Evolutionary conservation across 1,140 invertebrate genomes (phyloP), one percentile per base, ranked within the genome.

Genomic region (Thrips palmi): DNA sequence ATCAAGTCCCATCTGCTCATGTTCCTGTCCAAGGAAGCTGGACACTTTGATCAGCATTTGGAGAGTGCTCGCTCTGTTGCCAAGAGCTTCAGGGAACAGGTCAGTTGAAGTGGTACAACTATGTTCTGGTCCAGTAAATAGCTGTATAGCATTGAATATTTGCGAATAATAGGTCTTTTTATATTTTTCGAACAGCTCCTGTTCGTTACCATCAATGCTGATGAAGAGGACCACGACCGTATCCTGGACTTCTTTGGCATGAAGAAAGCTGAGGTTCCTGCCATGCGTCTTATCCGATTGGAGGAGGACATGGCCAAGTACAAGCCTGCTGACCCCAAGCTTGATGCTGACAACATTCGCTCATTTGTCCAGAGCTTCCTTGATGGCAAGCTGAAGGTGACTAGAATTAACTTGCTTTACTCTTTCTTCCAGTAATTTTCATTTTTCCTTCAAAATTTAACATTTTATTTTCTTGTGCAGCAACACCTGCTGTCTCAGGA

Each of bases 211-310:
- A 91, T 99, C 54, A 79, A 98, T 59, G 75, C 82, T 28, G 86
- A 88, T 52, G 85, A 96, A 57, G 79, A 89, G 56, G 94, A 98
- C 53, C 93, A 98, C 57, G 74, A 80, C 46, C 75, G 92, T 53
- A 97, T 99, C 54, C 67, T 97, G 49, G 94, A 98, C 63, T 98
- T 94, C 84, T 99, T 99, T 58, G 94, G 94, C 46, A 80, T 97
- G 71, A 89, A 86, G 60, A 81, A 82, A 50, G 75, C 81, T 14
- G 84, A 97, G 52, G 70, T 87, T 8, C 94, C 96, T 10, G 72
- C 83, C 7, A 81, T 94, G 54, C 75, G 96, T 50, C 64, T 98
- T 31, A 97, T 98, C 55, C 77, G 77, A 40, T 62, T 98, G 32
- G 87, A 92, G 60, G 86, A 97, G 52, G 92, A 97, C 52, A 97